Conservation (phyloP, 2,797 vertebrate genomes). For the Smutsia gigantea region DNA sequence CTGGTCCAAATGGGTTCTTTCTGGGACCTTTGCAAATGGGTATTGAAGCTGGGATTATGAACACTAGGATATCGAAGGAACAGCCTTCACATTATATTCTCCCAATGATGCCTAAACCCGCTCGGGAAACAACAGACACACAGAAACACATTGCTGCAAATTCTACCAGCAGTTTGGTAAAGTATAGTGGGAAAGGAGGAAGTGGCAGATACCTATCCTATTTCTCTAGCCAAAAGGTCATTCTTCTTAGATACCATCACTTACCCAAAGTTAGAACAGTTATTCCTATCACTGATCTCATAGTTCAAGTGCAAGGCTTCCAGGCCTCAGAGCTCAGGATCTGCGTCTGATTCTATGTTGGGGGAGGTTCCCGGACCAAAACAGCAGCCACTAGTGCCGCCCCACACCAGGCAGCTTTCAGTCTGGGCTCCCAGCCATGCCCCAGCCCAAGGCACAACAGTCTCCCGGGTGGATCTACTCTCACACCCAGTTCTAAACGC, state of each 20-base stretch:
- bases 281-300: constrained; percentile 21
- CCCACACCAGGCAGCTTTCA: background rate
- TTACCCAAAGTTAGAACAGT: constrained; percentile 51
- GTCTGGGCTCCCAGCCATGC: background rate
- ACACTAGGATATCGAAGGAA: background rate
- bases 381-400: background rate
- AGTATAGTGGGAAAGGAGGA: background rate
- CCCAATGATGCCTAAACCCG: background rate
- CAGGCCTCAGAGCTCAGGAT: background rate
- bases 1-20: background rate
- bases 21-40: background rate
- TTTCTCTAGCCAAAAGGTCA: background rate
- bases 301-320: background rate
- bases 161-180: background rate
- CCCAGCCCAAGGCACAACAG: background rate
- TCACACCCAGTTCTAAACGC: background rate
- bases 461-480: background rate
- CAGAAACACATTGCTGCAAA: background rate
- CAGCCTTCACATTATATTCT: background rate
- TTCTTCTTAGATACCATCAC: background rate
- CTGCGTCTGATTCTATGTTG: background rate
- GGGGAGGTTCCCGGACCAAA: background rate
- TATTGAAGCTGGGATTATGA: background rate
- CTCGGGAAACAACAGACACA: background rate
- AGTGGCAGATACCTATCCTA: background rate